These are phyloP conservation scores for Oreochromis niloticus DNA, from an alignment of 2,113 vertebrate species.

Conservation along the genomic window DNA sequence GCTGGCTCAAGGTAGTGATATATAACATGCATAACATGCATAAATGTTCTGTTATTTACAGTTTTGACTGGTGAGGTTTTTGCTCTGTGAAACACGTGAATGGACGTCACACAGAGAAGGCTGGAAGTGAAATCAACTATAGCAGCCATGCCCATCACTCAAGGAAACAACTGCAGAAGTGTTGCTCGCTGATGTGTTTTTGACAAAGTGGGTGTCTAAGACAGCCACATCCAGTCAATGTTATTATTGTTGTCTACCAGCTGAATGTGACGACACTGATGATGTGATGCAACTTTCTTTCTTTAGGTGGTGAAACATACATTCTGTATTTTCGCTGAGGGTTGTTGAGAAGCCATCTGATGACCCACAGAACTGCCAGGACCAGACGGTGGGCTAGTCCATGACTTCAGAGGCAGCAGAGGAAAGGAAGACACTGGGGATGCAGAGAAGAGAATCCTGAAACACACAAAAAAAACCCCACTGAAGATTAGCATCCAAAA, in stretches of 20 bases:
- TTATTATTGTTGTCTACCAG: background rate
- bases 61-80: background rate
- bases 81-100: background rate
- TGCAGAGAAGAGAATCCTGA: slow-evolving; percentile 36
- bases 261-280: background rate
- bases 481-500: background rate
- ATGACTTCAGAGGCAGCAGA: slow-evolving; percentile 47
- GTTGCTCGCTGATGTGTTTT: background rate
- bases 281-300: background rate
- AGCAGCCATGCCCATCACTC: background rate
- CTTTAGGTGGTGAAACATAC: slow-evolving; percentile 38
- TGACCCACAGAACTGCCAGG: slow-evolving; percentile 48
- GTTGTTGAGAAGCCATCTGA: slow-evolving; percentile 65
- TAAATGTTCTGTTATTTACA: background rate
- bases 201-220: background rate
- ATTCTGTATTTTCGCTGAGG: slow-evolving; percentile 58
- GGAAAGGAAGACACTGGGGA: slow-evolving; percentile 39
- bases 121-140: background rate
- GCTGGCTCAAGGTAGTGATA: background rate
- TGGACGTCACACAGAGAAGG: background rate
- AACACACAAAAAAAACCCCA: background rate
- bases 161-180: background rate
- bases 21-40: background rate
- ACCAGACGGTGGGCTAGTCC: slow-evolving; percentile 51
- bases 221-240: background rate